These are phyloP conservation scores for Glaucomys volans DNA, from an alignment of 2,113 vertebrate genomes.

Conservation along the genomic window DNA sequence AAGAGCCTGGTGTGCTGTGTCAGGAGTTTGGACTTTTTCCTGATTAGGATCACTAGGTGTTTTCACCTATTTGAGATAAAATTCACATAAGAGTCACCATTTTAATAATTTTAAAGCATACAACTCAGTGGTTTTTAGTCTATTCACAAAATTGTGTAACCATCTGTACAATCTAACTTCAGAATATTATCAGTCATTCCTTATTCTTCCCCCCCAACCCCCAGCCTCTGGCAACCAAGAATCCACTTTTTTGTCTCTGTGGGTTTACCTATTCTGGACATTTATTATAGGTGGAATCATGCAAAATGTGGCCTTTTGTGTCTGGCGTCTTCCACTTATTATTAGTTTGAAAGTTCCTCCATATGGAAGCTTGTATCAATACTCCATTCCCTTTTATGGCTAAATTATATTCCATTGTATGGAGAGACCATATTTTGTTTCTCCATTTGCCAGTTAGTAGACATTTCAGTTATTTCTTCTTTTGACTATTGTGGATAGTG, in stretches of 20 bases:
- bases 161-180: neutral
- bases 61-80: neutral
- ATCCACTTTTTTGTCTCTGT: neutral
- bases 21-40: neutral
- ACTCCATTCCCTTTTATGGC: neutral
- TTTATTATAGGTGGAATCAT: neutral
- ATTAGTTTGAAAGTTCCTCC: neutral
- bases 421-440: neutral
- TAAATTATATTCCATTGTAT: neutral
- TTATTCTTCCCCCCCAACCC: fast-evolving
- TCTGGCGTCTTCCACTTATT: neutral
- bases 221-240: neutral
- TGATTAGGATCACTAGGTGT: neutral
- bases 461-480: neutral
- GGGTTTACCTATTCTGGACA: neutral
- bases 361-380: neutral
- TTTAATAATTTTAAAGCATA: neutral
- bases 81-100: neutral
- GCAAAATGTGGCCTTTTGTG: neutral
- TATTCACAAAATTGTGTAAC: neutral
- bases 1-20: neutral
- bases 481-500: neutral
- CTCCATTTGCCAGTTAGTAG: neutral
- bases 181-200: neutral
- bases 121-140: neutral